Base-by-base conservation (phyloP, 2,888 invertebrate species). In the Tholera decimalis region DNA sequence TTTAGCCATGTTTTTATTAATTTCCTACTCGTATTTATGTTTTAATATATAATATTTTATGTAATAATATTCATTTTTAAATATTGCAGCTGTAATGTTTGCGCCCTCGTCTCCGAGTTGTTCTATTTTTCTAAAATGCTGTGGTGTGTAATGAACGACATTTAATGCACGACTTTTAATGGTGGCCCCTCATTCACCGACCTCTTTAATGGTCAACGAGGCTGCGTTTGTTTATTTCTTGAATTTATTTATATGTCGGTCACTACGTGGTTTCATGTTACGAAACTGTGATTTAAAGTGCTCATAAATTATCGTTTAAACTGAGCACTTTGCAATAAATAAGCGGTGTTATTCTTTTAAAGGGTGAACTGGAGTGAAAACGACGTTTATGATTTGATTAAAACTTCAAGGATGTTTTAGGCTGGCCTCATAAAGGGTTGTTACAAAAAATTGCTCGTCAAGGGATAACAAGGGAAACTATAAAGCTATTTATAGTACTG, bases 141-240 rank as follows among this genome's bases (percentile, higher is more conserved):
- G 72, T 76, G 77, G 74, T 39, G 80, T 79, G 80, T 86, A 88
- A 87, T 89, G 83, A 86, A 85, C 79, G 83, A 53, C 56, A 55
- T 69, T 75, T 57, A 82, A 84, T 82, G 83, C 80, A 83, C 77
- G 76, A 73, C 73, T 82, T 82, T 85, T 85, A 85, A 86, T 80
- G 77, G 76, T 79, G 69, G 75, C 82, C 85, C 79, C 83, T 81
- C 80, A 85, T 85, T 86, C 83, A 79, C 79, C 82, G 79, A 80
- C 68, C 83, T 70, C 76, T 79, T 82, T 84, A 82, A 83, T 81
- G 75, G 78, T 75, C 72, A 78, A 73, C 73, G 74, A 79, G 77
- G 59, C 47, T 72, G 33, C 30, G 39, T 64, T 58, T 76, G 72
- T 80, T 78, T 80, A 80, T 83, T 78, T 79, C 51, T 68, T 66